Conservation (phyloP, 2,113 vertebrate species). For the Perca flavescens region DNA sequence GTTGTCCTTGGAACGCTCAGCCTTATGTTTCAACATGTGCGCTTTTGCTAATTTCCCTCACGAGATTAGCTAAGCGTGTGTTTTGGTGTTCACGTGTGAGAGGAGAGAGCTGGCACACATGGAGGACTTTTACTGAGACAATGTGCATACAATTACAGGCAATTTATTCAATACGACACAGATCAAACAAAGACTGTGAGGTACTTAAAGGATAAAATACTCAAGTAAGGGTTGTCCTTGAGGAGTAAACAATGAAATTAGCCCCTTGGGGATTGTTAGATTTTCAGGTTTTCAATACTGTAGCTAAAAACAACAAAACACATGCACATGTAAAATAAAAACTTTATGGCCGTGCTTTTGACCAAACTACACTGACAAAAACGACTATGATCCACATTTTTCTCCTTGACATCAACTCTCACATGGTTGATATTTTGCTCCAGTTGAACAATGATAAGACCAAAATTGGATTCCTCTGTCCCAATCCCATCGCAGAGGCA, state of each 20-base stretch:
- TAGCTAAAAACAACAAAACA: not conserved
- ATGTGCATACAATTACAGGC: constrained; percentile 3
- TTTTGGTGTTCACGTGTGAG: constrained; percentile 14
- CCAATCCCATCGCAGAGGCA: constrained; percentile 13
- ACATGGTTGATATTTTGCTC: constrained; percentile 15
- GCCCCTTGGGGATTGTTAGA: constrained; percentile 42
- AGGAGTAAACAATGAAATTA: constrained; percentile 30
- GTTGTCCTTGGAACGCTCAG: constrained; percentile 42
- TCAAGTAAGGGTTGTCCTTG: constrained; percentile 46
- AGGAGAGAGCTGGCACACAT: not conserved
- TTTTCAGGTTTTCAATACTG: constrained; percentile 22
- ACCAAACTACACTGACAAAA: not conserved
- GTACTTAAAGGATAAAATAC: constrained; percentile 37
- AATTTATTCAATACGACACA: constrained; percentile 31
- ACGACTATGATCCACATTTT: not conserved
- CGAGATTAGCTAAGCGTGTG: constrained; percentile 38
- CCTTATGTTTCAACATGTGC: constrained; percentile 30
- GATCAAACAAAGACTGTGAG: constrained; percentile 37
- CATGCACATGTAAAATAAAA: not conserved
- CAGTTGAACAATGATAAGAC: constrained; percentile 21
- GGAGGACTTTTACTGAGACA: constrained; percentile 5
- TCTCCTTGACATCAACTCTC: not conserved
- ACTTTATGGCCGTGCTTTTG: not conserved
- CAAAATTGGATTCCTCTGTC: constrained; percentile 37
- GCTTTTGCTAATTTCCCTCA: constrained; percentile 46